Conservation (phyloP, 2,797 vertebrate species). For the Hyperoplus immaculatus region DNA sequence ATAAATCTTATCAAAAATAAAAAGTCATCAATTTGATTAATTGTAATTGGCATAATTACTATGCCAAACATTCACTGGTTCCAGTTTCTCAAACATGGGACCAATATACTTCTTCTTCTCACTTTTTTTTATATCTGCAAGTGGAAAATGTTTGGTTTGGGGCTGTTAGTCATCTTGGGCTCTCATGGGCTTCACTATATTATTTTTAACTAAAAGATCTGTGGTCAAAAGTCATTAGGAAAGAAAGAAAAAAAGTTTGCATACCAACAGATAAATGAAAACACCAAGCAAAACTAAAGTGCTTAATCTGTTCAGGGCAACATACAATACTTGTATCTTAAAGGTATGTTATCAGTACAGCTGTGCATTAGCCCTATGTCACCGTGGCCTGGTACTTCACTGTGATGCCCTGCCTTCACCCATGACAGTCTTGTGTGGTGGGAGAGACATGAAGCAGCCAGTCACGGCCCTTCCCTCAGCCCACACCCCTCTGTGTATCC, state of each 20-base stretch:
- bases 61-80: neutral
- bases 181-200: neutral
- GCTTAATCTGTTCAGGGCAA: neutral
- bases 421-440: neutral
- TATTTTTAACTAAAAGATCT: neutral
- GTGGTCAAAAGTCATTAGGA: too few species aligned
- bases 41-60: neutral
- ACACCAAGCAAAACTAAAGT: neutral
- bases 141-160: neutral
- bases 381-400: slow-evolving; percentile 12
- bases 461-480: slow-evolving; percentile 42
- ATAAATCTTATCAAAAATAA: neutral
- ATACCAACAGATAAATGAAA: neutral
- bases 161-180: neutral
- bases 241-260: neutral
- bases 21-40: neutral
- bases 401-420: slow-evolving; percentile 20
- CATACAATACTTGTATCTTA: neutral
- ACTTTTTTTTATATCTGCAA: neutral
- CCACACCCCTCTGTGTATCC: slow-evolving; percentile 49
- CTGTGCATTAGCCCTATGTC: slow-evolving; percentile 16
- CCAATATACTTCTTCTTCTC: neutral
- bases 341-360: slow-evolving; percentile 28
- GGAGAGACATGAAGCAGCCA: slow-evolving; percentile 44
- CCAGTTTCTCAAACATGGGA: neutral